Base-by-base conservation (phyloP, 2,113 vertebrate genomes). In the Syngnathus typhle region DNA sequence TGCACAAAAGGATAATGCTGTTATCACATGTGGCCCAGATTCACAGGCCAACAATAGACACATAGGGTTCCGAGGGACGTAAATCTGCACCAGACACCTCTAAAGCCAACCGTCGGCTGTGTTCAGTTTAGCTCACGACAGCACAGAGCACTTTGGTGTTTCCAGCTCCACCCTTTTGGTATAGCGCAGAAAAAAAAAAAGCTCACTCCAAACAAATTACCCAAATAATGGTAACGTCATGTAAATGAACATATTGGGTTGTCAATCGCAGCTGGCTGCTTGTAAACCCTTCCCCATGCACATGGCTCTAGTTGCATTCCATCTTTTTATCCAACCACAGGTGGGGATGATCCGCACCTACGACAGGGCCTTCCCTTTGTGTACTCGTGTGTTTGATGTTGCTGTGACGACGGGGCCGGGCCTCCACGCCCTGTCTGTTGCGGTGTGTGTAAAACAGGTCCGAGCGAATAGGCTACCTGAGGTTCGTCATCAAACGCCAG, bases 401-500 rank as follows among this genome's bases (percentile, higher is more conserved):
- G 86, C 66, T 81, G 27, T 55, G 73, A 85, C 75, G 82, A 86
- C 82, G 0, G 77, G 59, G 77, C 47, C 19, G 18, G 27, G 11
- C 64, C 16, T 71, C 80, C 74, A 71, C 82, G 38, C 82, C 85
- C 72, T 49, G 67, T 69, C 68, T 18, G 4, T 68, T 37, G 73
- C 55, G 47, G 61, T 74, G 80, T 65, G n/a, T 51, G 71, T 32
- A 32, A 32, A 32, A 32, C 27, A 66, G 62, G 78, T 81, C 60
- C 60, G 65, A 62, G 77, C 81, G 60, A 68, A 75, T 65, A 68
- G 80, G 71, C 84, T 81, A 85, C 85, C 84, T 79, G 84, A 83
- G 84, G 82, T 82, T 76, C 82, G 73, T 86, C 88, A 86, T 88
- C 84, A 89, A 90, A 91, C 84, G 70, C 79, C 47, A 81, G 71